Percentiles rank a stretch among this genome's conserved stretches.
Conservation (phyloP, 2,113 vertebrate species). For the Parotia lawesii region DNA sequence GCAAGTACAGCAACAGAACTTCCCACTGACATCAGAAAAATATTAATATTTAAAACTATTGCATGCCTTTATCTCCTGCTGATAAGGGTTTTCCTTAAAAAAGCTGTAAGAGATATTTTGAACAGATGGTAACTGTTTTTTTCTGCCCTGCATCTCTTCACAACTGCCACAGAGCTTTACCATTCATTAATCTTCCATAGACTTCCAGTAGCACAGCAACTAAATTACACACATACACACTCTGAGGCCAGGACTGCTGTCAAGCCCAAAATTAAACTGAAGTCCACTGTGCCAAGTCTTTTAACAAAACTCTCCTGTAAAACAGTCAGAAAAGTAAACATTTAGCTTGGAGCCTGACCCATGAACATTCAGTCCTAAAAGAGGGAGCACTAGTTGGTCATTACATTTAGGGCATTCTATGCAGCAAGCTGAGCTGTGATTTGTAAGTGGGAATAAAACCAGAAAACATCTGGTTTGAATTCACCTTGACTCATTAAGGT, state of each 20-base stretch:
- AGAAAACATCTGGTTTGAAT: constrained; percentile 77
- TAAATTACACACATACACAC: constrained; percentile 86
- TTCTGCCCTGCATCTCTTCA: constrained; percentile 88
- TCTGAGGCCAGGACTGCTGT: constrained; percentile 85
- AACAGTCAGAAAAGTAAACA: constrained; percentile 81
- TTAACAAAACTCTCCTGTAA: constrained; percentile 83
- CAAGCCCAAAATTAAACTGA: constrained; percentile 87
- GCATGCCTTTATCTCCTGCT: constrained; percentile 84
- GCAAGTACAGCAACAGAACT: constrained; percentile 27
- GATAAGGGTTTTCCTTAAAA: constrained; percentile 90
- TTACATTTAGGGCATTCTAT: constrained; percentile 71
- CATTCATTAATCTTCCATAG: constrained; percentile 99
- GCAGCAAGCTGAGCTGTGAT: constrained; percentile 37
- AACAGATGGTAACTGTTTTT: constrained; percentile 95
- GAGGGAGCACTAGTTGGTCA: constrained; percentile 72
- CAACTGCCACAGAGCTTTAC: constrained; percentile 90
- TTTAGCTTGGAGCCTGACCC: constrained; percentile 77
- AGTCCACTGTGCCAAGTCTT: constrained; percentile 79
- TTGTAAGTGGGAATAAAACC: constrained; percentile 67
- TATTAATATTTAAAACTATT: constrained; percentile 84
- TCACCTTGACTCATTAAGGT: constrained; percentile 66
- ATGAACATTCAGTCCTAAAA: constrained; percentile 63
- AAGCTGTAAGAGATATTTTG: constrained; percentile 87
- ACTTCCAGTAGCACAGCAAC: constrained; percentile 89
- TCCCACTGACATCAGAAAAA: constrained; percentile 45